Percentiles rank a stretch among this genome's conserved stretches.
These are phyloP conservation scores for Platichthys stellatus DNA, from an alignment of 2,113 vertebrate species.

Conservation along the genomic window DNA sequence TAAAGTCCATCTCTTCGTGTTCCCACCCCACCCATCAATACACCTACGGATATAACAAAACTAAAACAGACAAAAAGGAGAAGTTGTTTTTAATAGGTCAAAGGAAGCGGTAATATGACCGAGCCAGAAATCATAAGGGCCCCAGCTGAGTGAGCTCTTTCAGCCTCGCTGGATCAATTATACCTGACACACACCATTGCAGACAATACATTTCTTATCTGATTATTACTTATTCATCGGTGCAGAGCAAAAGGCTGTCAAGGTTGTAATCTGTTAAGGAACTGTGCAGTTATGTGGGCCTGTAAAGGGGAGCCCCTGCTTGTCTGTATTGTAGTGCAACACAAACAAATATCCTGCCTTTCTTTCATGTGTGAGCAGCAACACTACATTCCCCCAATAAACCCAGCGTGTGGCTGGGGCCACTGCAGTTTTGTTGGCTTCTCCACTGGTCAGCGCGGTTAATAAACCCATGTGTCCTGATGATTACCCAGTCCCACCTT, in stretches of 20 bases:
- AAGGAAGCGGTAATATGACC: neutral
- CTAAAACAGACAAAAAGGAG: neutral
- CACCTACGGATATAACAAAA: neutral
- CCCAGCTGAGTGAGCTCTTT: neutral
- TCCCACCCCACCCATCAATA: conserved; percentile 19
- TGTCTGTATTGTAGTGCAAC: neutral
- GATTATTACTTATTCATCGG: conserved; percentile 28
- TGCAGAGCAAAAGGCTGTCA: neutral
- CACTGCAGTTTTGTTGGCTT: conserved; percentile 6
- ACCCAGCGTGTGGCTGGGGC: neutral
- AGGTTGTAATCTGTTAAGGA: neutral
- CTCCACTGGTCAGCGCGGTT: conserved; percentile 11
- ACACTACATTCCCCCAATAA: conserved; percentile 11
- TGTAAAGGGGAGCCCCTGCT: neutral
- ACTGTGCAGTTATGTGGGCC: neutral
- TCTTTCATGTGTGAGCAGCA: conserved; percentile 2
- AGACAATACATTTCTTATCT: conserved; percentile 12
- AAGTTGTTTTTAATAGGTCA: conserved; percentile 31
- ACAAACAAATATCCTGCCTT: neutral
- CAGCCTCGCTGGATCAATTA: conserved; percentile 19
- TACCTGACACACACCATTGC: conserved; percentile 4
- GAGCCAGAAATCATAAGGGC: neutral
- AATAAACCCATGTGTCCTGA: conserved; percentile 23
- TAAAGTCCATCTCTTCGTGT: conserved; percentile 61
- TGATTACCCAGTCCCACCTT: conserved; percentile 44